A percentile compares a stretch with the other conserved stretches of the same genome.
phyloP scores from a whole-genome alignment of 2,113 vertebrate species.

The Ammospiza nelsoni region DNA sequence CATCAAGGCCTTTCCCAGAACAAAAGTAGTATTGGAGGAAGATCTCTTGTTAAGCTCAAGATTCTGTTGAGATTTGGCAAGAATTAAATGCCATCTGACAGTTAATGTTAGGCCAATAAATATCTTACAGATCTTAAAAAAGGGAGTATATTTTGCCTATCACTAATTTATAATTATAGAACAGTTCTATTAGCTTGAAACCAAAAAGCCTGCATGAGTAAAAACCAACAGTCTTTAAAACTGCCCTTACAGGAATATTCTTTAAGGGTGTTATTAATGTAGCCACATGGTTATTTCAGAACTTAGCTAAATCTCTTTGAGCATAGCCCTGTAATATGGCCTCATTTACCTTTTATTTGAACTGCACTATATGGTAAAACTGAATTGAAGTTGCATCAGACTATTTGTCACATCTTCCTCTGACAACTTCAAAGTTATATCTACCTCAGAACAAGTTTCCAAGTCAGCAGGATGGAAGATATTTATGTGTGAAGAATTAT shows the following conservation, averaged over 20 bases:
- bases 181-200: neutral
- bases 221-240: neutral
- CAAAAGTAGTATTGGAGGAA: neutral
- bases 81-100: neutral
- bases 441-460: slow-evolving; percentile 34
- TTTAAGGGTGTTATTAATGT: neutral
- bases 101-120: neutral
- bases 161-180: neutral
- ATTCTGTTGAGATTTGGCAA: neutral
- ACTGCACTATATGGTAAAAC: neutral
- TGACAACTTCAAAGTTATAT: slow-evolving; percentile 13
- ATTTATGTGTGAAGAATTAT: neutral
- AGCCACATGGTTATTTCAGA: neutral
- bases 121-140: neutral
- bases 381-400: slow-evolving; percentile 13
- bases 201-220: neutral
- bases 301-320: neutral
- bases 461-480: slow-evolving; percentile 7
- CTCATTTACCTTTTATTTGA: neutral
- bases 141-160: neutral
- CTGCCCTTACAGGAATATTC: neutral
- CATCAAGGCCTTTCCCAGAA: neutral
- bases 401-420: neutral
- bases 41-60: neutral
- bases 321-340: neutral